phyloP scores from a whole-genome alignment of 1,140 invertebrate genomes.

The Arctopsyche grandis region DNA sequence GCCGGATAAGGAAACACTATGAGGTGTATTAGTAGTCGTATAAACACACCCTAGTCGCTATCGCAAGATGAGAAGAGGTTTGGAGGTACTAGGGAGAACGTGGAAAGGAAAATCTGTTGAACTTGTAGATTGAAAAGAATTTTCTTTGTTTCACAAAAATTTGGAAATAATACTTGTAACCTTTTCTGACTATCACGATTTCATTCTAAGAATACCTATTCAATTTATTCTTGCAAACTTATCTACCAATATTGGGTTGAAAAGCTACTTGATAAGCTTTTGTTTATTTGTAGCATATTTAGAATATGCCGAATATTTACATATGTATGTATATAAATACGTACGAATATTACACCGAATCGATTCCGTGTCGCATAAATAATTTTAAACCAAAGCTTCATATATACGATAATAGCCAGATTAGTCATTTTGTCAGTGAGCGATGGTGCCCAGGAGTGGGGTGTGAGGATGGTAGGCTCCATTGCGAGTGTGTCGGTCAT shows the following conservation, averaged over 20 bases:
- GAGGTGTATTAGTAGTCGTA: slow-evolving; percentile 49
- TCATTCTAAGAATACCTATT: too few species aligned
- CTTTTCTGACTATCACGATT: too few species aligned
- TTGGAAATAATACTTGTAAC: too few species aligned
- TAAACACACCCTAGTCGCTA: slow-evolving; percentile 48
- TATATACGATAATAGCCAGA: background rate
- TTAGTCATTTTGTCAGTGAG: background rate
- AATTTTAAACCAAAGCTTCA: too few species aligned
- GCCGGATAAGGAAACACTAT: slow-evolving; percentile 53
- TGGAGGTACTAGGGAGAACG: background rate
- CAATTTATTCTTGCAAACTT: too few species aligned
- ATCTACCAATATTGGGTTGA: too few species aligned
- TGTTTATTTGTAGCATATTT: too few species aligned
- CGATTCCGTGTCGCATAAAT: too few species aligned
- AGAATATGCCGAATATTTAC: too few species aligned
- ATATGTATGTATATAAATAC: too few species aligned
- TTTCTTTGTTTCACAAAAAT: slow-evolving; percentile 15
- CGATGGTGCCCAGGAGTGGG: background rate
- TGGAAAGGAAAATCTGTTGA: background rate
- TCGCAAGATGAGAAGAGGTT: background rate
- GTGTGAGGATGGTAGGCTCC: background rate
- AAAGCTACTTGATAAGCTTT: too few species aligned
- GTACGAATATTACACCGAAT: too few species aligned
- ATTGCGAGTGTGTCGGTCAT: background rate
- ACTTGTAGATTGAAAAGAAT: background rate